These are phyloP conservation scores for Erynnis tages DNA, from an alignment of 2,888 invertebrate genomes.

Conservation along the genomic window DNA sequence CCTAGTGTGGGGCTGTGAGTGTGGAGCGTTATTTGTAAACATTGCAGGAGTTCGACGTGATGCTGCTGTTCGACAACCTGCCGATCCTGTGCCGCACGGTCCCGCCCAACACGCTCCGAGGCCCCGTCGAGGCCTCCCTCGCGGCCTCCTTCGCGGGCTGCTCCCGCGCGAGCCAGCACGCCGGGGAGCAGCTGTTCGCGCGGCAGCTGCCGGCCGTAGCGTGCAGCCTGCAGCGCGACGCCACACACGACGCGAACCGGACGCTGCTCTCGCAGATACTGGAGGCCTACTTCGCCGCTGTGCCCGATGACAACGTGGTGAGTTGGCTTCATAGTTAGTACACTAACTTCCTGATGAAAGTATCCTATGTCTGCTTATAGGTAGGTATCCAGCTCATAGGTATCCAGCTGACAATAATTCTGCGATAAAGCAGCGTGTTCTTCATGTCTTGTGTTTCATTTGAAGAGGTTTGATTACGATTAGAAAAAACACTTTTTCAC, in stretches of 20 bases:
- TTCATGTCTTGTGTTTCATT: too few species aligned
- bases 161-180: constrained; percentile 33
- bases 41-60: constrained; percentile 69
- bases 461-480: too few species aligned
- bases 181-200: constrained; percentile 44
- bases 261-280: constrained; percentile 71
- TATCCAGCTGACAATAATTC: too few species aligned
- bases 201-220: constrained; percentile 55
- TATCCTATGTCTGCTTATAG: too few species aligned
- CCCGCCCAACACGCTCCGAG: constrained; percentile 79
- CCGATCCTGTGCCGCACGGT: constrained; percentile 79
- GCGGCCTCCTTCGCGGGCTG: constrained; percentile 52
- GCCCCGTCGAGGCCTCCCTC: constrained; percentile 76
- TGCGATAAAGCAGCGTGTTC: too few species aligned
- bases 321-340: constrained; percentile 35
- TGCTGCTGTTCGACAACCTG: constrained; percentile 74
- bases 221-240: constrained; percentile 68
- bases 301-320: constrained; percentile 70
- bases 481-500: too few species aligned
- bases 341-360: too few species aligned
- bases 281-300: constrained; percentile 66
- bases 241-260: constrained; percentile 83
- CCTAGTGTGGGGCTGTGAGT: too few species aligned
- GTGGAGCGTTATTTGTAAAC: too few species aligned
- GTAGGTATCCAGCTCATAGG: too few species aligned